Evolutionary conservation across 1,140 invertebrate genomes (phyloP).

Genomic region (Lysiphlebus fabarum): DNA sequence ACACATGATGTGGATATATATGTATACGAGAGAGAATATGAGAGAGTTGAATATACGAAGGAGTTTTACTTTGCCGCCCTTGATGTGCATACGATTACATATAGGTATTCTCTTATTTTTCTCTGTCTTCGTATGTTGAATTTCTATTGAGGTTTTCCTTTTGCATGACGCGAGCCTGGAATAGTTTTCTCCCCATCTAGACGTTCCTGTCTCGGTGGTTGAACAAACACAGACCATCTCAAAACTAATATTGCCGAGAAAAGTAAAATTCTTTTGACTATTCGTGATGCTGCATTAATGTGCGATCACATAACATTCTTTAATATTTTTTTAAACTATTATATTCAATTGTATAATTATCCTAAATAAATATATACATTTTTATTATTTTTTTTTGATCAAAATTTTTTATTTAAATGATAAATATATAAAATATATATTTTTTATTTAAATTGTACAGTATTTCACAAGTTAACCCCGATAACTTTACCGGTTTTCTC

Average conservation of each 20-base stretch:
- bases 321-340: too few relatives aligned
- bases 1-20: not conserved
- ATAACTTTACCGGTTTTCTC: not conserved
- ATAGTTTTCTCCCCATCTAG: conserved; percentile 6
- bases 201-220: not conserved
- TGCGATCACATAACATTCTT: too few relatives aligned
- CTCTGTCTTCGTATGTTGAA: not conserved
- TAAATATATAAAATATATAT: too few relatives aligned
- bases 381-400: too few relatives aligned
- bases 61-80: conserved; percentile 21
- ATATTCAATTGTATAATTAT: too few relatives aligned
- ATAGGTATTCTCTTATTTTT: too few relatives aligned
- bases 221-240: not conserved
- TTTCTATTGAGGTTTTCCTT: not conserved
- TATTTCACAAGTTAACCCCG: too few relatives aligned
- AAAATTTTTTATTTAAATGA: too few relatives aligned
- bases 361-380: too few relatives aligned
- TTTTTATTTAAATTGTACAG: too few relatives aligned
- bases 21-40: conserved; percentile 28
- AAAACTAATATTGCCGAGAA: not conserved
- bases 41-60: conserved; percentile 31
- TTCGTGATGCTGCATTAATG: too few relatives aligned
- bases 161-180: conserved; percentile 4
- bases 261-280: too few relatives aligned
- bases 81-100: conserved; percentile 4